Percentiles rank a stretch among this genome's conserved stretches.
phyloP scores from a whole-genome alignment of 1,140 invertebrate species.

The Drosophila pseudoananassae region DNA sequence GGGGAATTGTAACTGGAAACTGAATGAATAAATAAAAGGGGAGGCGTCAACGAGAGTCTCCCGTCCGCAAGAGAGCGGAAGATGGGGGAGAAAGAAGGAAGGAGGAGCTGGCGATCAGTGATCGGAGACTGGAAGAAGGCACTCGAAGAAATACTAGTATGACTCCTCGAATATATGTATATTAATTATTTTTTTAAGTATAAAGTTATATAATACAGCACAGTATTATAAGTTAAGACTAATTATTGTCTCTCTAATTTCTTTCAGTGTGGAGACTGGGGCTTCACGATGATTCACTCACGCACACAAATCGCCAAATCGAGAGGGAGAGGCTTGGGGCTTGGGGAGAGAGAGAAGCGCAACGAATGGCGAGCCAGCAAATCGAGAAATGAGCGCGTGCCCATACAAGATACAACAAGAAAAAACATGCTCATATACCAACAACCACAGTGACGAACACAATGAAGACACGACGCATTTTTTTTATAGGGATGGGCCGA shows the following conservation, averaged over 20 bases:
- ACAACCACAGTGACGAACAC: constrained; percentile 29
- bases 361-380: constrained; percentile 68
- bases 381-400: constrained; percentile 55
- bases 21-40: constrained; percentile 74
- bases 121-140: constrained; percentile 7
- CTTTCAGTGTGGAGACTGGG: constrained; percentile 21
- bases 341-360: constrained; percentile 23
- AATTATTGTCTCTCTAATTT: not conserved
- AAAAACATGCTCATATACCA: not conserved
- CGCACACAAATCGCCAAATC: constrained; percentile 24
- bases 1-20: constrained; percentile 76
- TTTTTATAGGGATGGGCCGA: constrained; percentile 25
- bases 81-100: constrained; percentile 12
- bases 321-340: not conserved
- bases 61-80: constrained; percentile 19
- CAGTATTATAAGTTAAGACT: too few relatives aligned
- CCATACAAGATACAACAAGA: constrained; percentile 42
- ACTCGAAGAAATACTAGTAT: constrained; percentile 1
- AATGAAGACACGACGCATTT: constrained; percentile 20
- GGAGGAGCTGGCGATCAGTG: constrained; percentile 36
- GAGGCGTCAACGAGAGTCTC: constrained; percentile 67
- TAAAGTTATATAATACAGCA: too few relatives aligned
- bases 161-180: too few relatives aligned
- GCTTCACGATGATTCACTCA: constrained; percentile 44
- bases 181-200: too few relatives aligned